Conservation (phyloP, 2,888 invertebrate species). For the Pelosia muscerda region DNA sequence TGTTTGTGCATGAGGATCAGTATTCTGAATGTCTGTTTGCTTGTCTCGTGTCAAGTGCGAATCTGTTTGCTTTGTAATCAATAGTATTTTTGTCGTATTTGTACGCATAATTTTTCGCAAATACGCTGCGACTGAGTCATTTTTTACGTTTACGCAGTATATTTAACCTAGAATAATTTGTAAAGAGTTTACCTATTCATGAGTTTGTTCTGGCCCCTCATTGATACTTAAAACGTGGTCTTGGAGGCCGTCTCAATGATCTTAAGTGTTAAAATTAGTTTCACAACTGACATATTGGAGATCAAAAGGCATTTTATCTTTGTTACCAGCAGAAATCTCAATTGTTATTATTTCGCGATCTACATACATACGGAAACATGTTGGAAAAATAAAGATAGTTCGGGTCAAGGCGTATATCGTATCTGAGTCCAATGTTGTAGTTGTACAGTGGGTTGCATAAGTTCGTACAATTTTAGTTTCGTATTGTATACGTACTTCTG, state of each 20-base stretch:
- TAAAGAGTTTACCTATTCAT: neutral
- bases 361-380: neutral
- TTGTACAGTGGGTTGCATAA: too few relatives aligned
- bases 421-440: neutral
- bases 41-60: conserved; percentile 67
- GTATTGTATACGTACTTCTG: too few relatives aligned
- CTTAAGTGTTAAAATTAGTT: neutral
- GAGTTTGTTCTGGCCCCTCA: neutral
- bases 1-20: conserved; percentile 79
- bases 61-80: conserved; percentile 63
- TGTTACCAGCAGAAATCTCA: neutral
- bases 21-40: conserved; percentile 72
- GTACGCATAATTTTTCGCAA: conserved; percentile 16
- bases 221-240: neutral
- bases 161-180: neutral
- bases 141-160: neutral
- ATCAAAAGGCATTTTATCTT: neutral
- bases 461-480: too few relatives aligned
- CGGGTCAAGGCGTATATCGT: neutral
- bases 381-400: neutral
- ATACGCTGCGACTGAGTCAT: neutral
- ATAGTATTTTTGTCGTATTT: conserved; percentile 47
- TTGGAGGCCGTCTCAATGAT: neutral
- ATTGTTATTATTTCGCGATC: neutral
- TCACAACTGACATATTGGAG: conserved; percentile 3